Percentiles rank a stretch among this genome's conserved stretches.
phyloP scores from a whole-genome alignment of 2,113 vertebrate species.

The Pogonocichla stellata region DNA sequence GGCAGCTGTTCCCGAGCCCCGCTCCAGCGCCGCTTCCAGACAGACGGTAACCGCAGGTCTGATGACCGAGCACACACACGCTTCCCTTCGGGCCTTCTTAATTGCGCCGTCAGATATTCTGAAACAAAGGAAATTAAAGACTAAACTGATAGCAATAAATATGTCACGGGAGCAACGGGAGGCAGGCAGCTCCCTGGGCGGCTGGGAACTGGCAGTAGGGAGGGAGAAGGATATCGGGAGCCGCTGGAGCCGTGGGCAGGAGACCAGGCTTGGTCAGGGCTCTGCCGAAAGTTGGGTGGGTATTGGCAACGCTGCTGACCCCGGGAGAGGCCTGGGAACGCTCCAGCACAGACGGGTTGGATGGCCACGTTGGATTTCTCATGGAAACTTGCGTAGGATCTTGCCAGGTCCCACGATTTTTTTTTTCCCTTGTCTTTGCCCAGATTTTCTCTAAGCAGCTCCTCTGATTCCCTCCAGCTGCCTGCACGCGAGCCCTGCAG shows the following conservation, averaged over 20 bases:
- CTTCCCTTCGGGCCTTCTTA: background rate
- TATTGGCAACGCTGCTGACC: background rate
- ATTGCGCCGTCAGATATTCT: background rate
- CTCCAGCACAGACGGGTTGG: background rate
- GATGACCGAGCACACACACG: conserved; percentile 38
- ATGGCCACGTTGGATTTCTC: conserved; percentile 29
- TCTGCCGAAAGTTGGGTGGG: background rate
- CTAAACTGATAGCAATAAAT: conserved; percentile 18
- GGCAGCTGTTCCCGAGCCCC: conserved; percentile 10
- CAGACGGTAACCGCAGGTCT: conserved; percentile 39
- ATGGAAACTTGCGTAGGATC: conserved; percentile 11
- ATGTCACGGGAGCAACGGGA: background rate
- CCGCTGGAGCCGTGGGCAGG: fast-evolving
- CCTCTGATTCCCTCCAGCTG: conserved; percentile 55
- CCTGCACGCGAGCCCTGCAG: background rate
- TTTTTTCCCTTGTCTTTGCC: conserved; percentile 20
- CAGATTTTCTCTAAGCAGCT: conserved; percentile 29
- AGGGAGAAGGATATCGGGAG: background rate
- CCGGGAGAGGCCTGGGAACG: background rate
- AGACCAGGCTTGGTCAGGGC: background rate
- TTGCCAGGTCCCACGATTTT: conserved; percentile 52
- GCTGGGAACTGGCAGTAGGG: background rate
- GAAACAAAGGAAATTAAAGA: conserved; percentile 44
- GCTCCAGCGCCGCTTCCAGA: conserved; percentile 8
- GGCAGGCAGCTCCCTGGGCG: background rate